Conservation (phyloP, 2,113 vertebrate species). For the Ceratotherium simum region DNA sequence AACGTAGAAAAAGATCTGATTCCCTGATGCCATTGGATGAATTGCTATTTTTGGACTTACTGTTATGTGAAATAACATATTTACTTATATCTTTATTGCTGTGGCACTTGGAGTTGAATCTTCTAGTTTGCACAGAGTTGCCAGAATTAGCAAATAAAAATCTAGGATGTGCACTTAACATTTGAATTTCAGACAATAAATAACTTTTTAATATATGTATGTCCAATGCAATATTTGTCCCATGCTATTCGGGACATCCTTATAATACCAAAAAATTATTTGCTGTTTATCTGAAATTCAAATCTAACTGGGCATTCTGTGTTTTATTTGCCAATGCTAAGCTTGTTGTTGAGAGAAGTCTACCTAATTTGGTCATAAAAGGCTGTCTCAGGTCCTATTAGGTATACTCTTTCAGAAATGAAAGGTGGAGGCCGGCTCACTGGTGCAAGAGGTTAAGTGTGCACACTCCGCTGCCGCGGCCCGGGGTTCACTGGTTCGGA, state of each 20-base stretch:
- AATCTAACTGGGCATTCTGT: background rate
- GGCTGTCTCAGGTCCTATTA: background rate
- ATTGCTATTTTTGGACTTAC: background rate
- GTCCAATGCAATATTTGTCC: background rate
- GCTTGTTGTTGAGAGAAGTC: background rate
- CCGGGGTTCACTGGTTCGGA: no score
- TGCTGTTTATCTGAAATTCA: slow-evolving; percentile 2
- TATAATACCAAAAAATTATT: background rate
- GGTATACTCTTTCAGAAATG: background rate
- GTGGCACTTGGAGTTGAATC: background rate
- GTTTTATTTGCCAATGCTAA: background rate
- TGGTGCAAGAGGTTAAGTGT: no score
- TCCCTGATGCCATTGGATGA: background rate
- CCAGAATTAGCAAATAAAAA: slow-evolving; percentile 20
- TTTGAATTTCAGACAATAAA: slow-evolving; percentile 43
- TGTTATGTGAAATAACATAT: background rate
- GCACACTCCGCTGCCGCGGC: no score
- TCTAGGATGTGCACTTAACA: background rate
- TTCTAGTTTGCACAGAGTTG: background rate
- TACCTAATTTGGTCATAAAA: slow-evolving; percentile 20
- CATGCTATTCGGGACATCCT: background rate
- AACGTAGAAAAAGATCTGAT: background rate
- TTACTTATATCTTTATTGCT: background rate
- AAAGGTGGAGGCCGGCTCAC: background rate
- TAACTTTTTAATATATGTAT: background rate